Evolutionary conservation across 2,113 vertebrate genomes (phyloP).

Genomic region (Ramphastos sulfuratus): DNA sequence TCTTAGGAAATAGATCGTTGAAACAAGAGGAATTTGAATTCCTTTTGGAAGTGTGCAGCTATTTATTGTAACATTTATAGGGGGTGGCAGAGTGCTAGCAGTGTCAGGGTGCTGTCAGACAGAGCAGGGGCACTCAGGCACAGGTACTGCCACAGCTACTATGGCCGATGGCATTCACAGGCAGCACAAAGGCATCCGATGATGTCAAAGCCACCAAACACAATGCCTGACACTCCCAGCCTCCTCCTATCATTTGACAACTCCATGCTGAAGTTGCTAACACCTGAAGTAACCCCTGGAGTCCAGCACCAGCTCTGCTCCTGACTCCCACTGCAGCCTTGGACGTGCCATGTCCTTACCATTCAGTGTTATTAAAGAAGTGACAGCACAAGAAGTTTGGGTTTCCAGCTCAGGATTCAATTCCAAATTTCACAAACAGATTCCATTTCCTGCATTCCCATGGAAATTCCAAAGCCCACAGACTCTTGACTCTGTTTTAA

Average conservation of each 20-base stretch:
- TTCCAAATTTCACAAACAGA: conserved; percentile 24
- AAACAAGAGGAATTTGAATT: conserved; percentile 18
- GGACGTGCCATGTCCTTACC: not conserved
- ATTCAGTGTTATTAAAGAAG: not conserved
- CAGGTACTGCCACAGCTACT: not conserved
- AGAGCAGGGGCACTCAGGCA: not conserved
- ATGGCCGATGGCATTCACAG: not conserved
- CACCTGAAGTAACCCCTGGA: not conserved
- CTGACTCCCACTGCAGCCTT: not conserved
- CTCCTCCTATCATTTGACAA: not conserved
- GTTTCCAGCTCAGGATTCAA: not conserved
- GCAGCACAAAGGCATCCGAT: not conserved
- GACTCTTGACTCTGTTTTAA: not conserved
- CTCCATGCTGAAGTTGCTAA: not conserved
- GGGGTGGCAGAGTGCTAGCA: not conserved
- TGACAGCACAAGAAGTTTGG: not conserved
- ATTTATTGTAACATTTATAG: not conserved
- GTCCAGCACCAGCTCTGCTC: not conserved
- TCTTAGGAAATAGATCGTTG: conserved; percentile 14
- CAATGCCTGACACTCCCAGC: not conserved
- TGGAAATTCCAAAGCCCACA: conserved; percentile 10
- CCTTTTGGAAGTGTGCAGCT: not conserved
- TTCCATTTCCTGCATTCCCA: not conserved
- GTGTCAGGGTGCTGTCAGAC: not conserved
- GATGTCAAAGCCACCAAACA: not conserved